Conservation (phyloP, 1,140 invertebrate genomes). For the Trichomalopsis sarcophagae region DNA sequence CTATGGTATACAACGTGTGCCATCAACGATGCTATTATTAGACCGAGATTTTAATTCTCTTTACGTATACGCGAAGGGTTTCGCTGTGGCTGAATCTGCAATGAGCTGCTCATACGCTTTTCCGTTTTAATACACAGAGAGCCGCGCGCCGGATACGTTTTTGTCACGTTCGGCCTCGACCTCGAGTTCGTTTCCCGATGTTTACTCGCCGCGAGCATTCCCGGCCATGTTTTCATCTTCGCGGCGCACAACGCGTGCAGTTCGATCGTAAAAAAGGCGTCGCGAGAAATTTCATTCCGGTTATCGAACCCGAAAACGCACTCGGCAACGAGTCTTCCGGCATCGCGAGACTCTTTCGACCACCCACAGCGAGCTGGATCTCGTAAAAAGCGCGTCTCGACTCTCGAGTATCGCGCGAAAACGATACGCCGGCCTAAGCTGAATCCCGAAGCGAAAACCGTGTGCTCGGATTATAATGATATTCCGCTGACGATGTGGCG, state of each 20-base stretch:
- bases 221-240: too few species aligned
- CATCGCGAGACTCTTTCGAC: not conserved
- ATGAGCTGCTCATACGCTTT: not conserved
- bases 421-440: slow-evolving; percentile 16
- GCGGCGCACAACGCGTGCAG: too few species aligned
- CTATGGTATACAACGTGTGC: not conserved
- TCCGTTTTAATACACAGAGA: not conserved
- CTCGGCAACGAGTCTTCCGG: not conserved
- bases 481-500: slow-evolving; percentile 1
- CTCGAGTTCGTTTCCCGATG: slow-evolving; percentile 19
- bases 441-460: not conserved
- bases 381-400: not conserved
- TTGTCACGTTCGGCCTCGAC: slow-evolving; percentile 21
- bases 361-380: not conserved
- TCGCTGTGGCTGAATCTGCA: not conserved
- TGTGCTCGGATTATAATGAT: not conserved
- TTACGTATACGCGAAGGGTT: not conserved
- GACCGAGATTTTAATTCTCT: not conserved
- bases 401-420: not conserved
- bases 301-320: not conserved
- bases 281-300: not conserved
- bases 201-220: not conserved
- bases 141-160: not conserved
- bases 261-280: not conserved
- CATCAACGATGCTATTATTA: slow-evolving; percentile 2